Evolutionary conservation across 2,113 vertebrate species (phyloP).

Genomic region (Trochalopteron elliotii): DNA sequence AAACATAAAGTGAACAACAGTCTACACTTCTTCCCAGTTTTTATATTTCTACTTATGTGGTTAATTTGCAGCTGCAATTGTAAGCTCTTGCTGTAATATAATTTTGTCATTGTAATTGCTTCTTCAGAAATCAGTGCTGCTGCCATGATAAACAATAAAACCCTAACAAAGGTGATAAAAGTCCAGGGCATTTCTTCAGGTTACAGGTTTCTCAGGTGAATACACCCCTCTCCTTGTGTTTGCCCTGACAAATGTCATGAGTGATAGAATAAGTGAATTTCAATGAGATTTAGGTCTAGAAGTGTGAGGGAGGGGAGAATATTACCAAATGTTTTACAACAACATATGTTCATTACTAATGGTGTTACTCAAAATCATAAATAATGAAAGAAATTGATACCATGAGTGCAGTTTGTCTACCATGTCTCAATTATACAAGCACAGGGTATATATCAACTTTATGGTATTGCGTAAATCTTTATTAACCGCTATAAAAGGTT

Average conservation of each 20-base stretch:
- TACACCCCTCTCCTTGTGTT: neutral
- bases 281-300: neutral
- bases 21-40: neutral
- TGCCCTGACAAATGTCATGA: neutral
- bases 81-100: neutral
- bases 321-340: slow-evolving; percentile 14
- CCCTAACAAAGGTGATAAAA: neutral
- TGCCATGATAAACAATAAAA: neutral
- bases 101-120: neutral
- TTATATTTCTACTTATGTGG: neutral
- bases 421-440: slow-evolving; percentile 18
- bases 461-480: slow-evolving; percentile 27
- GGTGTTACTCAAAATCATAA: slow-evolving; percentile 23
- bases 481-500: slow-evolving; percentile 55
- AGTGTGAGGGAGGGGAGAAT: neutral
- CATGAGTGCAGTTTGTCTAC: neutral
- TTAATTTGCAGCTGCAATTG: neutral
- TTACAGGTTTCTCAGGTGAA: neutral
- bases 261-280: neutral
- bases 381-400: slow-evolving; percentile 34
- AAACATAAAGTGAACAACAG: neutral
- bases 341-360: neutral
- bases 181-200: neutral
- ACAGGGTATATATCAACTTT: slow-evolving; percentile 6
- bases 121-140: neutral